These are phyloP conservation scores for Xestia rhomboidea DNA, from an alignment of 2,888 invertebrate species.

Conservation along the genomic window DNA sequence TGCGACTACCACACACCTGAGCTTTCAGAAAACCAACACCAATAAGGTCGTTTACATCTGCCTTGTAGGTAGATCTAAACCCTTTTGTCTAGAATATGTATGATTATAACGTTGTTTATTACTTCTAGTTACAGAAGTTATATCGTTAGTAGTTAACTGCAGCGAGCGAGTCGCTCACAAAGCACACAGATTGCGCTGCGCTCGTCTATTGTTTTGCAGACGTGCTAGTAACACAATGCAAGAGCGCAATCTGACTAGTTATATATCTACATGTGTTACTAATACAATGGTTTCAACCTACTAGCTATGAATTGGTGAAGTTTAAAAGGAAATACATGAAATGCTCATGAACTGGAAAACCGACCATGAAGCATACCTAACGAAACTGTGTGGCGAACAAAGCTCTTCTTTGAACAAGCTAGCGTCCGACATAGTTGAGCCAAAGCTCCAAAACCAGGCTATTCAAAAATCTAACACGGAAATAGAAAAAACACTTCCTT, in stretches of 20 bases:
- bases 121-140: conserved; percentile 4
- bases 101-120: not conserved
- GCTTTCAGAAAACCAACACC: not conserved
- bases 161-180: conserved; percentile 4
- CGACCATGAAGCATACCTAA: no score
- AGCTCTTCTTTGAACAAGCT: no score
- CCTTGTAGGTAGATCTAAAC: not conserved
- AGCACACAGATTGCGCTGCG: not conserved
- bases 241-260: not conserved
- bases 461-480: no score
- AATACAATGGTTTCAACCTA: not conserved
- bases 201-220: conserved; percentile 20
- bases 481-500: no score
- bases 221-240: not conserved
- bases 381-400: no score
- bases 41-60: not conserved
- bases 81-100: not conserved
- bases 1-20: not conserved
- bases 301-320: no score
- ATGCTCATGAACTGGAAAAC: no score
- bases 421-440: no score
- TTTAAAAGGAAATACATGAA: no score
- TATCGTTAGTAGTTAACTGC: conserved; percentile 10
- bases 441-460: no score
- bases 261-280: not conserved